A percentile compares a stretch with the other conserved stretches of the same genome.
phyloP scores from a whole-genome alignment of 1,140 invertebrate species.

The Colletes gigas region DNA sequence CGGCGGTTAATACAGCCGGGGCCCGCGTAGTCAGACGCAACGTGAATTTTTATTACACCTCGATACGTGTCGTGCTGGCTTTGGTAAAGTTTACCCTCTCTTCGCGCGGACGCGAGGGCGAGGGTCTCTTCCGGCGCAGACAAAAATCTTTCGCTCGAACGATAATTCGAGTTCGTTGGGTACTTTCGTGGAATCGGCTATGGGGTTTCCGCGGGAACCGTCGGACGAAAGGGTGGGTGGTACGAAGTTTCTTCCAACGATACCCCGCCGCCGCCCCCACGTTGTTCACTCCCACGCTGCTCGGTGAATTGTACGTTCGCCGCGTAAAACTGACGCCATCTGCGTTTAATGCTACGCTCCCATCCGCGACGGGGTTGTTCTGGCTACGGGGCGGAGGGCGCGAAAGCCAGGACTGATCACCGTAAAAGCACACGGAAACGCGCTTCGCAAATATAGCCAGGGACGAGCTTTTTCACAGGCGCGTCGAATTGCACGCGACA shows the following conservation, averaged over 20 bases:
- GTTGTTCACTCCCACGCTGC: constrained; percentile 29
- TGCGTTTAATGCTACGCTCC: constrained; percentile 53
- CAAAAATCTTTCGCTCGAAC: constrained; percentile 47
- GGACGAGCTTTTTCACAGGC: constrained; percentile 57
- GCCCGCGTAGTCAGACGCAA: constrained; percentile 39
- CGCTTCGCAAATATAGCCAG: constrained; percentile 62
- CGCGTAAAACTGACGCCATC: constrained; percentile 54
- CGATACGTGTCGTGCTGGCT: constrained; percentile 37
- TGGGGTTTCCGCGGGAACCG: background rate
- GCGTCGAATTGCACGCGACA: constrained; percentile 64
- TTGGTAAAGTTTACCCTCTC: constrained; percentile 14
- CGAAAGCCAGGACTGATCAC: constrained; percentile 65
- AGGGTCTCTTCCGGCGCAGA: constrained; percentile 17
- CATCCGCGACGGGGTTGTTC: constrained; percentile 10
- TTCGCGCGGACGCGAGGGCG: background rate
- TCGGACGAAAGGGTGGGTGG: background rate
- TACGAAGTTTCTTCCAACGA: constrained; percentile 18
- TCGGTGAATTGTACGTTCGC: constrained; percentile 29
- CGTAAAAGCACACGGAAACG: constrained; percentile 71
- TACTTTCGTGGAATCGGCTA: constrained; percentile 25
- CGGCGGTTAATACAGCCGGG: constrained; percentile 32
- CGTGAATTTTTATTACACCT: constrained; percentile 51
- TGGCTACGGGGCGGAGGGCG: background rate
- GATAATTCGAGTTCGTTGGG: constrained; percentile 41
- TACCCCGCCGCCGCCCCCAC: background rate